A percentile compares a stretch with the other conserved stretches of the same genome.
Conservation (phyloP, 2,113 vertebrate genomes). For the Otus sunia region DNA sequence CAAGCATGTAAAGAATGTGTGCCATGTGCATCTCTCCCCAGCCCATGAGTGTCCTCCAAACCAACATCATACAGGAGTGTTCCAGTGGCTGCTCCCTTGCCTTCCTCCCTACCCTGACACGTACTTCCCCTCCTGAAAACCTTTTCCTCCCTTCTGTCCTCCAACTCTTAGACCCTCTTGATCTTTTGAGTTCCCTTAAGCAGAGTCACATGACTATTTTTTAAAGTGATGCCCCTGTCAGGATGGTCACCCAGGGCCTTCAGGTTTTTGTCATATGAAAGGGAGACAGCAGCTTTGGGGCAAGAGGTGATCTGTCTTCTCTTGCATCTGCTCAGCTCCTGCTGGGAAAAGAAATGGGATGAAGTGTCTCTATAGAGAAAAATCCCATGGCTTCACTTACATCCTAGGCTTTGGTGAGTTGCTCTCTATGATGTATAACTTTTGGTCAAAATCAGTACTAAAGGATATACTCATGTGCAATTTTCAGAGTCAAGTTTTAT, state of each 20-base stretch:
- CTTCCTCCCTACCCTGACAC: background rate
- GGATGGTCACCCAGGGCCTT: background rate
- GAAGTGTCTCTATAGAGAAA: background rate
- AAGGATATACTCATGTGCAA: background rate
- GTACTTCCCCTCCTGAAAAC: background rate
- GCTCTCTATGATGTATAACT: background rate
- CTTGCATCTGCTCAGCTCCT: background rate
- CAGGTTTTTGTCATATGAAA: background rate
- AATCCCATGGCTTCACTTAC: background rate
- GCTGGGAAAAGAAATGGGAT: background rate
- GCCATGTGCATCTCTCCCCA: background rate
- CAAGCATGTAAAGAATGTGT: background rate
- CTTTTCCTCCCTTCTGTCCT: background rate
- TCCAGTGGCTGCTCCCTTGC: background rate
- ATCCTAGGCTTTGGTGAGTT: background rate
- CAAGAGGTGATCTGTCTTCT: background rate
- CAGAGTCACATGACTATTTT: background rate
- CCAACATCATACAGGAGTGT: rapidly evolving
- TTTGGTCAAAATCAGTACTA: background rate
- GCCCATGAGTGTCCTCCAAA: background rate
- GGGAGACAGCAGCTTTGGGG: background rate
- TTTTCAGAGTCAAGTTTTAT: background rate
- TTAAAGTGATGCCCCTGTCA: background rate
- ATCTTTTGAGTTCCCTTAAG: background rate
- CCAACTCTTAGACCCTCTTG: background rate